Percentiles rank a stretch among this genome's conserved stretches.
These are phyloP conservation scores for Petrocephalus zakoni DNA, from an alignment of 2,113 vertebrate species.

Conservation along the genomic window DNA sequence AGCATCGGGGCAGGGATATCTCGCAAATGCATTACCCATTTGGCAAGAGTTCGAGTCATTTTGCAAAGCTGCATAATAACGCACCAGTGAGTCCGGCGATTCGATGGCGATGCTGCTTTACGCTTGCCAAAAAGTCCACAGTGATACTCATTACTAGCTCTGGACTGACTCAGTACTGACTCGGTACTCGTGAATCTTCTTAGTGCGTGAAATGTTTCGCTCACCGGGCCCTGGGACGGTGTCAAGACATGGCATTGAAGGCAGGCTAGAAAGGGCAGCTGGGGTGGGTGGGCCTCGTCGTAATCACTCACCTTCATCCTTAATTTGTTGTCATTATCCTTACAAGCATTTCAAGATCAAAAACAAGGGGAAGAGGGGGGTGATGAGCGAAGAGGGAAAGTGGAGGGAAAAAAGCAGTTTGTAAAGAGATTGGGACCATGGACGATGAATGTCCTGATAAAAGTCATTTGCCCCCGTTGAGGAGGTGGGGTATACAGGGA, in stretches of 20 bases:
- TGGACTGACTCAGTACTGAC: neutral
- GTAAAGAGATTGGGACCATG: constrained; percentile 32
- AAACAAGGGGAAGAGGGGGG: constrained; percentile 65
- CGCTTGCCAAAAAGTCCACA: neutral
- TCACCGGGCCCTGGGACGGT: constrained; percentile 52
- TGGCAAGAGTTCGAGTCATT: neutral
- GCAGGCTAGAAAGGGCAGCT: constrained; percentile 66
- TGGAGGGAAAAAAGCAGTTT: constrained; percentile 30
- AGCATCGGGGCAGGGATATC: neutral
- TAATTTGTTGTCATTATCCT: constrained; percentile 79
- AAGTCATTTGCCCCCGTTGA: constrained; percentile 52
- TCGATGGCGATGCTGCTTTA: neutral
- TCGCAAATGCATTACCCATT: neutral
- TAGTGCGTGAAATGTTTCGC: constrained; percentile 34
- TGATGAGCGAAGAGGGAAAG: constrained; percentile 59
- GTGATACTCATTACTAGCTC: neutral
- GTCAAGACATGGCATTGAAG: constrained; percentile 58
- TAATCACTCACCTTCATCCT: constrained; percentile 78
- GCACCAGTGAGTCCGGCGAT: neutral
- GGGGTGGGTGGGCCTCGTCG: constrained; percentile 67
- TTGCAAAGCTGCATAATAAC: neutral
- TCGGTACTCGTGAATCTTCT: neutral
- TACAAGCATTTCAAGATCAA: constrained; percentile 74
- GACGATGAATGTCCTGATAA: constrained; percentile 47
- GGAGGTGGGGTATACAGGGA: constrained; percentile 44